phyloP scores from a whole-genome alignment of 2,888 invertebrate species.

The Xestoiulus laeticollis region DNA sequence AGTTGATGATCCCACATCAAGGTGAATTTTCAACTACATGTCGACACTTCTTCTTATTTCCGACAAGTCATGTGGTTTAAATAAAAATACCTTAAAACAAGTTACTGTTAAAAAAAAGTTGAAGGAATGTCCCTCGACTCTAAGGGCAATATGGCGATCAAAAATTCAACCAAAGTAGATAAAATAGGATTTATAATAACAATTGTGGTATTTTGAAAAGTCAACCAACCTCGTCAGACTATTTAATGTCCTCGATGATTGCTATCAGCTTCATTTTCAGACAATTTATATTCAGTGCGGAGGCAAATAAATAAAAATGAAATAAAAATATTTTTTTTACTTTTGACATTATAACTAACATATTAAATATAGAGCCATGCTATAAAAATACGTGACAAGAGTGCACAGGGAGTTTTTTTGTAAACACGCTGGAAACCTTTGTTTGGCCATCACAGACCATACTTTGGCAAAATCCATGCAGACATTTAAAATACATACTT shows the following conservation, averaged over 20 bases:
- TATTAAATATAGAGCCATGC: not conserved
- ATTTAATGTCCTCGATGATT: slow-evolving; percentile 19
- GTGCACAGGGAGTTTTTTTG: not conserved
- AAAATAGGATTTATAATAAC: slow-evolving; percentile 12
- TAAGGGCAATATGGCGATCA: slow-evolving; percentile 17
- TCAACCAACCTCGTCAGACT: not conserved
- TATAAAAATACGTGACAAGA: not conserved
- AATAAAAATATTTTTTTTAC: not conserved
- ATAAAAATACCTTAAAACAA: not conserved
- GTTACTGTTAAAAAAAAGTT: not conserved
- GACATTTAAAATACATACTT: not conserved
- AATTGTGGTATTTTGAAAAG: not conserved
- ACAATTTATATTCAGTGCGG: not conserved
- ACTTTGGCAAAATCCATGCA: too few species aligned
- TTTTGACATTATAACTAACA: not conserved
- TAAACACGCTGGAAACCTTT: not conserved
- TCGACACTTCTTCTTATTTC: not conserved
- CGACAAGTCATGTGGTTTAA: not conserved
- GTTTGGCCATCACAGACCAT: not conserved
- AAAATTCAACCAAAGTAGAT: not conserved
- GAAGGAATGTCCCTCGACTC: not conserved
- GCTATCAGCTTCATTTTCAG: slow-evolving; percentile 1
- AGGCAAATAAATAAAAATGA: slow-evolving; percentile 18
- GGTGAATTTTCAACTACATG: not conserved
- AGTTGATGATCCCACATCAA: not conserved